Base-by-base conservation (phyloP, 1,140 invertebrate species). In the Nephila pilipes region DNA sequence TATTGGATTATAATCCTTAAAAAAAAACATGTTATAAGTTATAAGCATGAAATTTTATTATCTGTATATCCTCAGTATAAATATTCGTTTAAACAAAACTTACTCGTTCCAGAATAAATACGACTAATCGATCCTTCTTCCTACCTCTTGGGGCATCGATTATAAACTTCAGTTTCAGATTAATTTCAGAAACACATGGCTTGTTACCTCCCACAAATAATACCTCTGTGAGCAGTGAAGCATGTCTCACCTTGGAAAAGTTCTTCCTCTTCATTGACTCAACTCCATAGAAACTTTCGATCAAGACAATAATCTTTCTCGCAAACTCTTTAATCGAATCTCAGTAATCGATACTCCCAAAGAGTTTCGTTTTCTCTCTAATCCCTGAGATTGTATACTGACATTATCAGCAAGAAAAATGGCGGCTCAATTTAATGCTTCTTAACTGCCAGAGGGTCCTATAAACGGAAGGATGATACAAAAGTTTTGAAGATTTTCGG, bases 231-330 rank as follows among this genome's bases (percentile, higher is more conserved):
- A 1, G 46, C 46, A 46, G 46, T 10, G 46, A 36, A 20, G 18
- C 18, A 75, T 75, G 55, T n/a, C 55, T 22, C 36, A 36, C 14
- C 36, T 22, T 54, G 22, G 22, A 55, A 55, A 83, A 83, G 25
- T 46, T 46, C 55, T 83, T 83, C 81, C 46, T 5, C 81, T 54
- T 22, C 22, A 54, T 10, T 83, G 38, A 55, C 46, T 54, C 16
- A 83, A 55, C 46, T 83, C 16, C 18, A 75, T 18, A 1, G 32
- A 18, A 75, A 75, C 25, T 75, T 75, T 75, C 69, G 69, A 75
- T 75, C 69, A 75, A 32, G 69, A 75, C 69, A 75, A 75, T 75
- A 75, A 75, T 75, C 69, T 75, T 75, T 75, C 69, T 75, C 69
- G 16, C 69, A 75, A 75, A 36, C 69, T 32, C 29, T 36, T 75